Percentiles rank a stretch among this genome's conserved stretches.
Conservation (phyloP, 2,797 vertebrate species). For the Macrochelys suwanniensis region DNA sequence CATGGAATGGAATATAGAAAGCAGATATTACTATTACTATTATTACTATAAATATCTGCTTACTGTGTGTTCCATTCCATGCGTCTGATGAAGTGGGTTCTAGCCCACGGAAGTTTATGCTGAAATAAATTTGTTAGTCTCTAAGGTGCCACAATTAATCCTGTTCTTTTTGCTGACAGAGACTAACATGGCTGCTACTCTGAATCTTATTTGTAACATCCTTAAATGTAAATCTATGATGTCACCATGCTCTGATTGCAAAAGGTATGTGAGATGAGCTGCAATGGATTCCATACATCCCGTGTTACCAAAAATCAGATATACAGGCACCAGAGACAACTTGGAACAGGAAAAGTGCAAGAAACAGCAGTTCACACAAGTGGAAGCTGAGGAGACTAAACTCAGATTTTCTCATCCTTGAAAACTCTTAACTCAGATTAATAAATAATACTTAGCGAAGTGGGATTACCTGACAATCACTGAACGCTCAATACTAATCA, state of each 20-base stretch:
- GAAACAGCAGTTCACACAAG: background rate
- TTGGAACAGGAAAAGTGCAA: background rate
- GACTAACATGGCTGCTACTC: no score
- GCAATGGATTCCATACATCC: background rate
- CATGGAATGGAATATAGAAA: no score
- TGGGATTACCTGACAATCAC: background rate
- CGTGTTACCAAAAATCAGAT: background rate
- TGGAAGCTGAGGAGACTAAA: background rate
- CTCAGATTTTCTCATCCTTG: background rate
- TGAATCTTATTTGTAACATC: background rate
- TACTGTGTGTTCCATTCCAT: no score
- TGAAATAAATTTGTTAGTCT: no score
- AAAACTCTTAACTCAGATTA: background rate
- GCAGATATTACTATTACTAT: no score
- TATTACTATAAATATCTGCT: no score
- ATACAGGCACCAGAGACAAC: no score
- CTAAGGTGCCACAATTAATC: no score
- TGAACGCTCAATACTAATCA: background rate
- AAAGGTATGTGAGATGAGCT: background rate
- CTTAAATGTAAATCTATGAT: background rate
- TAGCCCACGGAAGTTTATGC: no score
- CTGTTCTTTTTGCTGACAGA: no score
- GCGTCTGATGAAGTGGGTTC: no score
- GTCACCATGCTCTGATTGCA: background rate
- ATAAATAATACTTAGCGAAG: background rate